Evolutionary conservation across 2,888 invertebrate genomes (phyloP), one percentile per base, ranked within the genome.

Genomic region (Drosophila cyrtoloma): DNA sequence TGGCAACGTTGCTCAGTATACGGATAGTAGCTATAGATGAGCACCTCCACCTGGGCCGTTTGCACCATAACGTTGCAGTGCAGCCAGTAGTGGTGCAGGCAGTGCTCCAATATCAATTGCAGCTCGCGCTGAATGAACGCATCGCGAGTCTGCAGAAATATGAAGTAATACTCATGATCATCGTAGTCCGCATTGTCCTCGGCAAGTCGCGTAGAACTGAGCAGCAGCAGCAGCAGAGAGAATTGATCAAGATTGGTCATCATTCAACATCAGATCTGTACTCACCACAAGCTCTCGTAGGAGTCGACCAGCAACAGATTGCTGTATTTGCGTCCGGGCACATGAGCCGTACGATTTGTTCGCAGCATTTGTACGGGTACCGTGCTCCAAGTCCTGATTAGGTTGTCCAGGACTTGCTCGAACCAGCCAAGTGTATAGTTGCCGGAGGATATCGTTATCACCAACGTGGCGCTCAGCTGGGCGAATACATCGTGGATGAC

Each of bases 21-120:
- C 0, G 92, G 92, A 75, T 79, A 92, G 33, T 89, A 92, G 5
- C 81, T 89, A 22, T 91, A 92, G 16, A 92, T 62, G 14, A 86
- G 64, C 3, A 92, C 66, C 35, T 91, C 89, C 2, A 82, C 85
- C 14, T 73, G 35, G 0, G 80, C 74, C n/a, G 79, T 86, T 66
- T 92, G 92, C 16, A 91, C 70, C 77, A 91, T 91, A 0, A 92
- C 80, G 64, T 90, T 91, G 69, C 92, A 92, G 65, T 92, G 76
- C 30, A 79, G 63, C 89, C 91, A 92, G 7, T 81, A 81, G 33
- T 87, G 50, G 14, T 52, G 53, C 55, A 87, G 51, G 22, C 92
- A 92, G 32, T 92, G 88, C 9, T 91, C 68, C 2, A 92, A 61
- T 19, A 92, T 90, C 5, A 69, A 42, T 50, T 86, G 74, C 65